Base-by-base conservation (phyloP, 2,113 vertebrate species). In the Elachura formosa region DNA sequence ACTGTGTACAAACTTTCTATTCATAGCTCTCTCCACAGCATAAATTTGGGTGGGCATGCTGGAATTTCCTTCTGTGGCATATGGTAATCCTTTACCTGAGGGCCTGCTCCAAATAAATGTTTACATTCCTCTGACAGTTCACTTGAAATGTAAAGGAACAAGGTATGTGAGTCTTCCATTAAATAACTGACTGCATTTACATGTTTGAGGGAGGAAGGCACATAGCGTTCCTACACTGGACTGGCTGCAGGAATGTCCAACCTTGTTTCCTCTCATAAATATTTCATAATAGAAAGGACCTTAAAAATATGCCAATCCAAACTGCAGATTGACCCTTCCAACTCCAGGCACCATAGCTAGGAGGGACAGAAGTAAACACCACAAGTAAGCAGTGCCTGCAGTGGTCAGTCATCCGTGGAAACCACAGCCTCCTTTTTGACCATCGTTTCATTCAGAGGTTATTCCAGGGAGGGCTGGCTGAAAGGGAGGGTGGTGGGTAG, bases 1-100 rank as follows among this genome's bases (percentile, higher is more conserved):
- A 97, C 90, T 94, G 96, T 73, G 93, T 97, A 98, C 97, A 98
- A 98, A 97, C 98, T 98, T 98, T 97, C 98, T 98, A 98, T 98
- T 98, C 98, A 98, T 98, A 98, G 98, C 92, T 94, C 91, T 93
- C 89, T 93, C 93, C 91, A 58, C 96, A 84, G 92, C 92, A 97
- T 96, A 96, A 97, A 97, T 97, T 97, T 96, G 96, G 89, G 97
- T 84, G 86, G 97, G 96, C 76, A 82, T 94, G 91, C 77, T 98
- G 97, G 97, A 97, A 98, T 98, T 98, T 98, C 97, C 97, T 97
- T 84, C 95, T 98, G 97, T 4, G 94, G 66, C 97, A 84, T 96
- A 98, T 95, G 97, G 97, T 97, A 97, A 97, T 96, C 96, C 91
- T 97, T 97, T 91, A 97, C 97, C 98, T 97, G 97, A 97, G 95